Evolutionary conservation across 2,888 invertebrate genomes (phyloP), one percentile per base, ranked within the genome.

Genomic region (Fragum whitleyi): DNA sequence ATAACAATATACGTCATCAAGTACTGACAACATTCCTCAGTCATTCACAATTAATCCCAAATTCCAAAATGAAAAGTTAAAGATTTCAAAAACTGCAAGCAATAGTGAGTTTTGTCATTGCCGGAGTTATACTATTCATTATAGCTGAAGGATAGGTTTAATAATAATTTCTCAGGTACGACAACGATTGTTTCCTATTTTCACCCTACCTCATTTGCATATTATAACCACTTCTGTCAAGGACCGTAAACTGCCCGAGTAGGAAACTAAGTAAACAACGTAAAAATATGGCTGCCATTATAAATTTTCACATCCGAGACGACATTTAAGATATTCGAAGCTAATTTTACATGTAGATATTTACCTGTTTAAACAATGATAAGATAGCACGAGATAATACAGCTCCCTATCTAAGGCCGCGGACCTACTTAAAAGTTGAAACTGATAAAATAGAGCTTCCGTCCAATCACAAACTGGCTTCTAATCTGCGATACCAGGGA

Each of bases 311-410:
- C 57, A 75, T 72, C 74, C 70, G 72, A 77, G 78, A 74, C 81
- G 69, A 79, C 79, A 82, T 82, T 76, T 76, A 42, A 76, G 71
- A 68, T 69, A 72, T 77, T 79, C 73, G 77, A 71, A 81, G 77
- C 79, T 79, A 85, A 77, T 79, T 77, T 81, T 85, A 85, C 81
- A 84, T 81, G 85, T 81, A 85, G 81, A 77, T 79, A 81, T 79
- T 85, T 85, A 85, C 85, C 85, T 85, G 81, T 72, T 59, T 79
- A 72, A 73, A 77, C 76, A 75, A 7, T 47, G 85, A 85, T 85
- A 85, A 85, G 85, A 85, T 85, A 85, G 71, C 59, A 67, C 7
- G 42, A 85, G 81, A 81, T 81, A 85, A 70, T 72, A 72, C 68
- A 59, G 42, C 74, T 47, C 57, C 71, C 77, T 85, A 85, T 85